Percentiles rank a stretch among this genome's conserved stretches.
These are phyloP conservation scores for Porites lutea DNA, from an alignment of 64 coral and sea anemone genomes.

Conservation along the genomic window DNA sequence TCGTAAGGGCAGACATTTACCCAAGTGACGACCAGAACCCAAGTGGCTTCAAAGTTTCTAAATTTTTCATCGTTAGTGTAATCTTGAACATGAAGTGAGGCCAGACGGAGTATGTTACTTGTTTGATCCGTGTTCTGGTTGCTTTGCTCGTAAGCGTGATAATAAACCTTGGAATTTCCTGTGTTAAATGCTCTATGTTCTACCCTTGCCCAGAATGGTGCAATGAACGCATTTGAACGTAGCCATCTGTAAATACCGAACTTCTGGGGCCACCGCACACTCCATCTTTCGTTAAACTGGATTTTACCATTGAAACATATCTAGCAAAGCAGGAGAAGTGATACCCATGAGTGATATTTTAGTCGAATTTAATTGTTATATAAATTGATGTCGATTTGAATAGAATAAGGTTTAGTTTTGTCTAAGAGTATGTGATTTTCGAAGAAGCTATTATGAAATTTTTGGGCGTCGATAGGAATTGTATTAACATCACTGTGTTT, in stretches of 20 bases:
- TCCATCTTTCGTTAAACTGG: background rate
- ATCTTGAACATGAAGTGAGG: too few relatives aligned
- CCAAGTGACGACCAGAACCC: too few relatives aligned
- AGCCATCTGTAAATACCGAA: constrained; percentile 14
- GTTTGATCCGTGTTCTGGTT: background rate
- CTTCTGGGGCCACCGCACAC: constrained; percentile 16
- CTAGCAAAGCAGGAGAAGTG: background rate
- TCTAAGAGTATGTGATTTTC: too few relatives aligned
- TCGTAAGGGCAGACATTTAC: too few relatives aligned
- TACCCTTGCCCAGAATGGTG: constrained; percentile 49
- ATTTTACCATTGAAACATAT: constrained; percentile 54
- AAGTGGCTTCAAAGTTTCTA: too few relatives aligned
- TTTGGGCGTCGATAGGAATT: too few relatives aligned
- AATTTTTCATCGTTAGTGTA: too few relatives aligned
- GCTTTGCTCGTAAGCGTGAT: constrained; percentile 12
- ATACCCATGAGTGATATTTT: too few relatives aligned
- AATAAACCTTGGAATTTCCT: background rate
- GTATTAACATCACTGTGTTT: too few relatives aligned
- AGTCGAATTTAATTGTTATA: background rate
- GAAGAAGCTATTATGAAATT: too few relatives aligned
- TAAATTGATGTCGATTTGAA: background rate
- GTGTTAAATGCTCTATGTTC: background rate
- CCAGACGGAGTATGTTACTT: too few relatives aligned
- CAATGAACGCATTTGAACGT: background rate
- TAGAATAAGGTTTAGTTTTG: background rate